A percentile compares a stretch with the other conserved stretches of the same genome.
Conservation (phyloP, 2,888 invertebrate species). For the Homarus gammarus region DNA sequence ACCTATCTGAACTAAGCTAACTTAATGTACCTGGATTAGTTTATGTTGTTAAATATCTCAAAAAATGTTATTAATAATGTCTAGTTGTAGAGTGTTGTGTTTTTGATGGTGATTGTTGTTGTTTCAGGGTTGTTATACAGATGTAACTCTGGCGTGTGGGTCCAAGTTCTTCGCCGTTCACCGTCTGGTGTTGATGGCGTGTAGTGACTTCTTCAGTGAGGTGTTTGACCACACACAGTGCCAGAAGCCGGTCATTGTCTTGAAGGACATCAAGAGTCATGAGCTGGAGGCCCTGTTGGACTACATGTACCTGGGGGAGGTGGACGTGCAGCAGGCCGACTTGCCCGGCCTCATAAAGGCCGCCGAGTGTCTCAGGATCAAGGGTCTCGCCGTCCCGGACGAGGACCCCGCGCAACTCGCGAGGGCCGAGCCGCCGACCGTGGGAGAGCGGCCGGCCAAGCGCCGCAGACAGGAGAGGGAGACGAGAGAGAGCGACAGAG, state of each 20-base stretch:
- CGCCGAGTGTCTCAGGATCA: slow-evolving; percentile 49
- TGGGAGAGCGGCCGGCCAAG: slow-evolving; percentile 28
- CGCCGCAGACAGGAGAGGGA: slow-evolving; percentile 35
- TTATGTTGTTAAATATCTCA: no score
- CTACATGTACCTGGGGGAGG: slow-evolving; percentile 57
- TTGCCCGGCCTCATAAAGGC: slow-evolving; percentile 53
- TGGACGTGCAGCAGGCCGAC: slow-evolving; percentile 52
- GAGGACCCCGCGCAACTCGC: slow-evolving; percentile 42
- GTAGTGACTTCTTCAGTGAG: slow-evolving; percentile 49
- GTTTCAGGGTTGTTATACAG: slow-evolving; percentile 56
- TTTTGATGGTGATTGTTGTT: not conserved
- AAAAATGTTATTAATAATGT: no score
- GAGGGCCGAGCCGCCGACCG: not conserved
- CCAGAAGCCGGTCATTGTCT: slow-evolving; percentile 56
- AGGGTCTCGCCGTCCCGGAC: slow-evolving; percentile 51
- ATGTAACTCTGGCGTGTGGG: slow-evolving; percentile 53
- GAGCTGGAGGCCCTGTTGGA: slow-evolving; percentile 49
- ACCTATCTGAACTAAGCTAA: no score
- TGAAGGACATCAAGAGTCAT: slow-evolving; percentile 48
- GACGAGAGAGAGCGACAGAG: slow-evolving; percentile 21
- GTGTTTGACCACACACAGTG: slow-evolving; percentile 56
- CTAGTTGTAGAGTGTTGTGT: no score
- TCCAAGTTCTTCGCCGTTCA: slow-evolving; percentile 48
- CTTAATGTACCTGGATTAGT: no score
- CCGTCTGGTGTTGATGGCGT: slow-evolving; percentile 56